Base-by-base conservation (phyloP, 2,113 vertebrate species). In the Podocnemis expansa region DNA sequence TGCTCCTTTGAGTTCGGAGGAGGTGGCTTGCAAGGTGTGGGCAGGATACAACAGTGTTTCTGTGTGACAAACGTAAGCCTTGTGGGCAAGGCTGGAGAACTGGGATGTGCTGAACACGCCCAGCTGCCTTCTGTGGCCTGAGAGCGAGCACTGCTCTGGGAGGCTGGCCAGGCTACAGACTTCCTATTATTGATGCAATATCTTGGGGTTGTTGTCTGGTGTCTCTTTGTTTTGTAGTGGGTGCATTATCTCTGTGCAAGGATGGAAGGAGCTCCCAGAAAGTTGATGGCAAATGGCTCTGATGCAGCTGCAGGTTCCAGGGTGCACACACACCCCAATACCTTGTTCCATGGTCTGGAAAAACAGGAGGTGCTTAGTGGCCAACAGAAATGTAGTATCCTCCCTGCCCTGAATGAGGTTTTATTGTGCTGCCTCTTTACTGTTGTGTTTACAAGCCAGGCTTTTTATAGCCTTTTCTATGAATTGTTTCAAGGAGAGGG, bases 401-500 rank as follows among this genome's bases (percentile, higher is more conserved):
- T 84, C 93, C 93, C 79, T 80, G 24, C 94, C 91, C 91, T 0
- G 4, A 78, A 82, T 80, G 52, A 60, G 82, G 10, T 94, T 97
- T 97, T 97, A 97, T 89, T 55, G 95, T 92, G 4, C 88, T 76
- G 88, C 92, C 86, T 80, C 90, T 93, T 95, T 94, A 88, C 84
- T 82, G 84, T 94, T 21, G 89, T 88, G 90, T 96, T 96, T 96
- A 87, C 87, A 89, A 86, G 91, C 47, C 87, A 73, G 91, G 92
- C 92, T 8, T 96, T 99, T 99, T 98, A 98, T 95, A 97, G 96
- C 97, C 95, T 91, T 94, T 88, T 95, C 95, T 97, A 93, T 96
- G 96, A 82, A 97, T 97, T 94, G 98, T 98, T 98, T 98, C 98
- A 98, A 99, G 98, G 98, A 98, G 98, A 98, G 98, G 97, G 98